Base-by-base conservation (phyloP, 2,888 invertebrate species). In the Ennomos fuscantarius region DNA sequence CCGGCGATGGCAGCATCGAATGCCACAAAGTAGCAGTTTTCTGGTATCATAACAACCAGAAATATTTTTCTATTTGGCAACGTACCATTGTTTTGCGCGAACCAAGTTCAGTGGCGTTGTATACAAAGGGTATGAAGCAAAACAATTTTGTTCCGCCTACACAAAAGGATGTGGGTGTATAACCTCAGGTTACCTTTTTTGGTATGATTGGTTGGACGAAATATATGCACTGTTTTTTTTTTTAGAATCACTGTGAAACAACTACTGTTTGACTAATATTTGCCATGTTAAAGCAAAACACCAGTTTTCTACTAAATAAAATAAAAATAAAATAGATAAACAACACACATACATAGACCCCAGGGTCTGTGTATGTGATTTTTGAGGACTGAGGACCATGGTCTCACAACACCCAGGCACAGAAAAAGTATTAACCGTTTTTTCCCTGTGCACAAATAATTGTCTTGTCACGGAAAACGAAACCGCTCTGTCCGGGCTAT, bases 131-230 rank as follows among this genome's bases (percentile, higher is more conserved):
- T 50, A 50, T 42, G 41, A 42, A 24, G 32, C 1, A 41, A 13
- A 37, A 11, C 48, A 41, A 49, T 49, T 48, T 49, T 32, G 41
- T 49, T 41, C 39, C n/a, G 33, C 10, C 33, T 3, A 33, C n/a
- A 49, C 32, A 39, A 47, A 48, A 48, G 24, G 24, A 24, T 24
- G 24, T 32, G 1, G 8, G 11, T 13, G 11, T 13, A 12, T 13
- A 39, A 39, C 31, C 37, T 13, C 10, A 39, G 3, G 24, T 24
- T 33, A 13, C 39, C 31, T 12, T 2, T 39, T 35, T 40, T 12
- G 32, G 35, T 11, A 45, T 24, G 24, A 24, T 15, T 35, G 35
- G 13, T 15, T 35, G 35, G 13, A 31, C n/a, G 31, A 31, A 42
- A 24, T 6, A 31, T 2, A 6, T 41, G n/a, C 41, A 24, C 31